Percentiles rank a stretch among this genome's conserved stretches.
phyloP scores from a whole-genome alignment of 2,797 vertebrate genomes.

The Ceryle rudis region DNA sequence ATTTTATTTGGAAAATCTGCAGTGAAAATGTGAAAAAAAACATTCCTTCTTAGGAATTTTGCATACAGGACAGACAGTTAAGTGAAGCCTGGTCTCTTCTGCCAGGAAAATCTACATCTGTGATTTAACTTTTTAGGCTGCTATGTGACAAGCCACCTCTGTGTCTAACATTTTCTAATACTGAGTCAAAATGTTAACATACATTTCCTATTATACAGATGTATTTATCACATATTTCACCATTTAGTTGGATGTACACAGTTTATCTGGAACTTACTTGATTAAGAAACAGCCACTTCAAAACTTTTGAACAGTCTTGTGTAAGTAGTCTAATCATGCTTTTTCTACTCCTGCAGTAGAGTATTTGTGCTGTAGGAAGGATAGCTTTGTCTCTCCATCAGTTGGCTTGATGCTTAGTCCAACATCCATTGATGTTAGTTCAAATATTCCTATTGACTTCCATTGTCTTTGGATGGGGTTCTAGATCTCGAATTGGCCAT shows the following conservation, averaged over 20 bases:
- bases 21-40: rapidly evolving
- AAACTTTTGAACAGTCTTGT: background rate
- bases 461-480: background rate
- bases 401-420: background rate
- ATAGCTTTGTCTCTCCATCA: background rate
- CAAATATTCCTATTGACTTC: background rate
- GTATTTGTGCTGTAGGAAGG: background rate
- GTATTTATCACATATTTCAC: background rate
- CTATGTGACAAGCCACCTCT: background rate
- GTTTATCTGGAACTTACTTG: background rate
- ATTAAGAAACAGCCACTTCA: background rate
- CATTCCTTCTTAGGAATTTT: background rate
- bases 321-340: background rate
- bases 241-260: background rate
- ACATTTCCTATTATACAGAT: background rate
- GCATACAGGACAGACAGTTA: background rate
- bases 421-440: background rate
- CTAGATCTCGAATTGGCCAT: background rate
- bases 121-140: background rate
- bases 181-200: background rate
- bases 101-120: background rate
- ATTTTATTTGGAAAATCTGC: background rate
- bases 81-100: background rate
- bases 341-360: background rate
- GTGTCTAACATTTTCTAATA: background rate